Conservation (phyloP, 2,113 vertebrate species). For the Dipodomys stephensi region DNA sequence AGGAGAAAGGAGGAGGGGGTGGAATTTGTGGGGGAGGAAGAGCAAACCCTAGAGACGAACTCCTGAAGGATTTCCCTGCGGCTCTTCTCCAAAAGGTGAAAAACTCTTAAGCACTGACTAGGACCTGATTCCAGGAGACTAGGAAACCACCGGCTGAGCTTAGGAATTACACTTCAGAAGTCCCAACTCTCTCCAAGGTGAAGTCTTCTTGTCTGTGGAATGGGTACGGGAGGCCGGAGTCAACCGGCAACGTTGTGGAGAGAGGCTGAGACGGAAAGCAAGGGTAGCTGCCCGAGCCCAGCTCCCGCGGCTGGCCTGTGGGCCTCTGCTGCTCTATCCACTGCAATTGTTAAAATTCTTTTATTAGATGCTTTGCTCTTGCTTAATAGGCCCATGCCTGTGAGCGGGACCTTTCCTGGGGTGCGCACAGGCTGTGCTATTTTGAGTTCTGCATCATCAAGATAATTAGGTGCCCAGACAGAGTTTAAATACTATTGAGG, state of each 20-base stretch:
- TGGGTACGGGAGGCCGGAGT: not conserved
- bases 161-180: slow-evolving; percentile 2
- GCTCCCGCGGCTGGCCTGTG: not conserved
- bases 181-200: not conserved
- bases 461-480: slow-evolving; percentile 84
- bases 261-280: not conserved
- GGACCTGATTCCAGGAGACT: not conserved
- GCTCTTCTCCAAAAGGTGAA: not conserved
- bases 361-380: slow-evolving; percentile 72
- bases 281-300: not conserved
- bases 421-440: slow-evolving; percentile 76
- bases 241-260: not conserved
- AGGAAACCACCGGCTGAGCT: not conserved
- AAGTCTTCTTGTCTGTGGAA: not conserved
- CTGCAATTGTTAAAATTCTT: slow-evolving; percentile 71
- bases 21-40: not conserved
- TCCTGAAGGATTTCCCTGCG: not conserved
- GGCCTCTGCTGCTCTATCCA: slow-evolving; percentile 67
- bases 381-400: slow-evolving; percentile 67
- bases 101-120: not conserved
- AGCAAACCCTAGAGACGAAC: not conserved
- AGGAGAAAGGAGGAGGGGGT: not conserved
- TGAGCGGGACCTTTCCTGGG: slow-evolving; percentile 72
- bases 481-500: slow-evolving; percentile 77
- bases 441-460: slow-evolving; percentile 81